Evolutionary conservation across 2,113 vertebrate species (phyloP), one percentile per base, ranked within the genome.

Genomic region (Eolophus roseicapilla): DNA sequence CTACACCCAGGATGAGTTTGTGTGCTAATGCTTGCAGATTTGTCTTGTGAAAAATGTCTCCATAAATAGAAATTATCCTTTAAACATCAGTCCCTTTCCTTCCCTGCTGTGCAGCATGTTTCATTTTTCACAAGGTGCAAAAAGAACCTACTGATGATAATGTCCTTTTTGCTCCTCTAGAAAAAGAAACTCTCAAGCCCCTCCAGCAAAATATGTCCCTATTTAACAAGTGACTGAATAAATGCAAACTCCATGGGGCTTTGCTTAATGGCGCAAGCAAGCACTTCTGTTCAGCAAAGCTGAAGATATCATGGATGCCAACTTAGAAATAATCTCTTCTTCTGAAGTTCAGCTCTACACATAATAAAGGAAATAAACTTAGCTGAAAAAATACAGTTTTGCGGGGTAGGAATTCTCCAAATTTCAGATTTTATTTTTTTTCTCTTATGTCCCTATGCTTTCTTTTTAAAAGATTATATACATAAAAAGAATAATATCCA

Each of bases 171-270:
- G 41, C 92, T 91, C 68, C 28, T 93, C 79, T 52, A 59, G 92
- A 88, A 86, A 62, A 86, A 15, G 44, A 67, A 93, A 76, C 31
- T 93, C 68, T 77, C 46, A 47, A 91, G n/a, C 7, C 68, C 69
- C 75, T 95, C 67, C 53, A 89, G 90, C 90, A 94, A 96, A 96
- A 93, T 49, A 85, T 67, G 62, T 86, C 88, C 84, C 84, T 60
- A 2, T 75, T 87, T 93, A 93, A 80, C 47, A 77, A 77, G 67
- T 39, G 78, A 64, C 82, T 60, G 82, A 85, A 94, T 50, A 88
- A 90, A 94, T 76, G 76, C 67, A 86, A 76, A 87, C 91, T 82
- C 88, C 73, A 25, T 7, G 11, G 69, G 75, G 85, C 80, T 94
- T 78, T 90, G 88, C 82, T 94, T 90, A 92, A 90, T 80, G 80